Evolutionary conservation across 1,140 invertebrate genomes (phyloP).

Genomic region (Dendroctonus ponderosae): DNA sequence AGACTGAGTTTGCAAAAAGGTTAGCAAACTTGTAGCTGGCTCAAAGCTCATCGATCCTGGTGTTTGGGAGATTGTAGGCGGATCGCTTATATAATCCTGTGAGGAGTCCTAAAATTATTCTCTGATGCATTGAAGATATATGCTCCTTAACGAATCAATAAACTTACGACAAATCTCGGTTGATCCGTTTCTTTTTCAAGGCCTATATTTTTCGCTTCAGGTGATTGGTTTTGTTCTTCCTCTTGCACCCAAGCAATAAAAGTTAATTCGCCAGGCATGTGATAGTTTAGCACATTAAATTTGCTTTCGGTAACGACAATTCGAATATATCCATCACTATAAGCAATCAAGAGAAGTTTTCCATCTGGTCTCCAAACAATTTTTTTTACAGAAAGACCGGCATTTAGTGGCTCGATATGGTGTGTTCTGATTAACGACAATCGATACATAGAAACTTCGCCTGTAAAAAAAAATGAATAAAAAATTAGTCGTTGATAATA

Average conservation of each 20-base stretch:
- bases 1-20: slow-evolving; percentile 64
- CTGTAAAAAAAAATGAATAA: slow-evolving; percentile 51
- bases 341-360: slow-evolving; percentile 71
- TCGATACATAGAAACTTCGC: slow-evolving; percentile 84
- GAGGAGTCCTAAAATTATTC: slow-evolving; percentile 52
- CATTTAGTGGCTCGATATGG: slow-evolving; percentile 71
- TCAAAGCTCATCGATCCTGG: slow-evolving; percentile 55
- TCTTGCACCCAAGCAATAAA: slow-evolving; percentile 61
- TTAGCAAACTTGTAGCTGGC: slow-evolving; percentile 61
- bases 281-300: slow-evolving; percentile 70
- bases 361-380: slow-evolving; percentile 94
- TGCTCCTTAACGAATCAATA: too few species aligned
- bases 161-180: too few species aligned
- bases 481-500: too few species aligned
- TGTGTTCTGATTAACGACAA: slow-evolving; percentile 93
- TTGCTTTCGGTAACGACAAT: slow-evolving; percentile 88
- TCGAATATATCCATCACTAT: slow-evolving; percentile 66
- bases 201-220: too few species aligned
- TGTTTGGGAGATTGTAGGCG: slow-evolving; percentile 49
- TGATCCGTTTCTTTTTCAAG: too few species aligned
- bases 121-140: too few species aligned
- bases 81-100: slow-evolving; percentile 56
- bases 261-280: slow-evolving; percentile 58
- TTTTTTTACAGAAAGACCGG: slow-evolving; percentile 64
- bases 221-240: slow-evolving; percentile 34